Percentiles rank a stretch among this genome's conserved stretches.
These are phyloP conservation scores for Pogonus chalceus DNA, from an alignment of 1,140 invertebrate species.

Conservation along the genomic window DNA sequence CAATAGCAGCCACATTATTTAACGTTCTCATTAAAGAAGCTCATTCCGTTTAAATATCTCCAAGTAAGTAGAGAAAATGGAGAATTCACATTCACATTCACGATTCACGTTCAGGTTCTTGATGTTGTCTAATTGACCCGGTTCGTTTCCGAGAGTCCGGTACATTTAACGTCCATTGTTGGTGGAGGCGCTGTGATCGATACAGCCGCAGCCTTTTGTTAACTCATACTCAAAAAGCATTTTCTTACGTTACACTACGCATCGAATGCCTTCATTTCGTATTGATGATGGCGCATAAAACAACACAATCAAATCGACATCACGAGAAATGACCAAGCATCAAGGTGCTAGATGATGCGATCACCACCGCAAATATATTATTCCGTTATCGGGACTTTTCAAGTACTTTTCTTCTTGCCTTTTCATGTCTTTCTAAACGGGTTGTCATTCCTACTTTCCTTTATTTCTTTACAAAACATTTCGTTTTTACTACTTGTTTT, in stretches of 20 bases:
- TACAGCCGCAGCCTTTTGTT: neutral
- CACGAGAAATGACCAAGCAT: neutral
- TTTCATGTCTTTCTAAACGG: too few species aligned
- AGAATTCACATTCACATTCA: too few species aligned
- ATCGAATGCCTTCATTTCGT: neutral
- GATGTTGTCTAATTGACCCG: neutral
- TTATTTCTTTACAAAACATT: too few species aligned
- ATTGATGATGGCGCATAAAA: neutral
- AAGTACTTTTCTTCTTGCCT: too few species aligned
- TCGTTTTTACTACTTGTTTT: too few species aligned
- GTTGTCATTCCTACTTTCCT: too few species aligned
- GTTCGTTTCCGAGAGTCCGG: neutral
- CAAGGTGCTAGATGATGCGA: neutral
- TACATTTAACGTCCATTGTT: neutral
- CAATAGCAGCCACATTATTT: too few species aligned
- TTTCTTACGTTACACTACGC: neutral
- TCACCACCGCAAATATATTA: neutral
- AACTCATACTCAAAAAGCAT: neutral
- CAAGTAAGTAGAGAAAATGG: too few species aligned
- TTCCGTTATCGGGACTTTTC: too few species aligned
- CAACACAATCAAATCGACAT: neutral
- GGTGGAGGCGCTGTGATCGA: neutral
- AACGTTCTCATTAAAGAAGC: too few species aligned
- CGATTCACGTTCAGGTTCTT: too few species aligned
- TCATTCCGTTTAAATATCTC: too few species aligned